These are phyloP conservation scores for Pammene fasciana DNA, from an alignment of 2,888 invertebrate genomes.

Conservation along the genomic window DNA sequence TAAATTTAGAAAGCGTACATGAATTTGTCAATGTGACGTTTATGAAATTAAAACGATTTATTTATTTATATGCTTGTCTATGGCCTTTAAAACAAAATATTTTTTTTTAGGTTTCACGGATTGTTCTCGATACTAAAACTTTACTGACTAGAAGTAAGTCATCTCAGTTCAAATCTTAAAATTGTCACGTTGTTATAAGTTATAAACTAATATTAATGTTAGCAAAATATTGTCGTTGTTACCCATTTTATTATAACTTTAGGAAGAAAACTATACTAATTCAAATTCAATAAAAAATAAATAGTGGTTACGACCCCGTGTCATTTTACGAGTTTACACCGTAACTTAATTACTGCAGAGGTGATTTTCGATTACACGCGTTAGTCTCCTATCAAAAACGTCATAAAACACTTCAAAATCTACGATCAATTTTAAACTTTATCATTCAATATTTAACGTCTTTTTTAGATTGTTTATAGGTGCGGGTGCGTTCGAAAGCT, in stretches of 20 bases:
- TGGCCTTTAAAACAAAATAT: no score
- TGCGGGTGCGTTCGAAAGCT: slow-evolving; percentile 72
- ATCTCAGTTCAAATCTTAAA: no score
- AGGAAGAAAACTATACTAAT: slow-evolving; percentile 38
- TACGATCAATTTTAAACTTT: slow-evolving; percentile 55
- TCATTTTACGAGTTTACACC: slow-evolving; percentile 46
- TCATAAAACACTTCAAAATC: slow-evolving; percentile 56
- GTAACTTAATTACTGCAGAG: slow-evolving; percentile 68
- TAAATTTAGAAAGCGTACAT: slow-evolving; percentile 50
- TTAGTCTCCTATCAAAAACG: slow-evolving; percentile 58
- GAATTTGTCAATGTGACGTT: slow-evolving; percentile 42
- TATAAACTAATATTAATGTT: neutral
- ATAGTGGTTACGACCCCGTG: slow-evolving; percentile 32
- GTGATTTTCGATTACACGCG: slow-evolving; percentile 75
- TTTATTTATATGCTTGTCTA: no score
- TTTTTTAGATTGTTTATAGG: slow-evolving; percentile 70
- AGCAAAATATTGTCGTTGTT: neutral
- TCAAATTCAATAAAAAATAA: slow-evolving; percentile 43
- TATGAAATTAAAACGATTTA: neutral
- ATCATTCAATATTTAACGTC: slow-evolving; percentile 59
- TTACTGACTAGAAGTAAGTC: no score
- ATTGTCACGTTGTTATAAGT: no score
- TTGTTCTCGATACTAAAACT: no score
- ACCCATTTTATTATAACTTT: neutral
- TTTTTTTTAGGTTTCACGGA: no score